Conservation (phyloP, 2,888 invertebrate species). For the Camponotus fellah region DNA sequence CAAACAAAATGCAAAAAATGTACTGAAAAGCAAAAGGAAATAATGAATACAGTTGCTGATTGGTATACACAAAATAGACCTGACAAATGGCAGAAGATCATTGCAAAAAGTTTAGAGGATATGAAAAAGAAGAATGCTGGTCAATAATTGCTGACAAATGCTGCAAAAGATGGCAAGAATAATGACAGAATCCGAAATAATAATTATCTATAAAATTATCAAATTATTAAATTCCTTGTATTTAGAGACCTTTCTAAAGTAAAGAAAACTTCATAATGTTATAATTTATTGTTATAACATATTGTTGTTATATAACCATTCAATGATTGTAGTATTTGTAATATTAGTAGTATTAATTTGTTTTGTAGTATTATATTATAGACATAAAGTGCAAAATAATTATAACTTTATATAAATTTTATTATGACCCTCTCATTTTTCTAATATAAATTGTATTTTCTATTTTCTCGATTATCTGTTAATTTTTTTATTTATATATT, state of each 20-base stretch:
- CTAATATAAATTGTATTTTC: too few relatives aligned
- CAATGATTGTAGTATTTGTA: background rate
- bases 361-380: background rate
- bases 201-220: slow-evolving; percentile 3
- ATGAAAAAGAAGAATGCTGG: slow-evolving; percentile 2
- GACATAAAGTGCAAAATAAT: too few relatives aligned
- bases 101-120: background rate
- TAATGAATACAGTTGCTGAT: background rate
- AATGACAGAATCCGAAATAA: background rate
- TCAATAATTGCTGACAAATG: background rate
- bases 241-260: background rate
- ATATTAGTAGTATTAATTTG: background rate
- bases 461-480: too few relatives aligned
- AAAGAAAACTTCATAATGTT: background rate
- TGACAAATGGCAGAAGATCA: background rate
- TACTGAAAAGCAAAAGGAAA: slow-evolving; percentile 32
- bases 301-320: background rate
- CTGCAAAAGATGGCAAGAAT: background rate
- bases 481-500: too few relatives aligned
- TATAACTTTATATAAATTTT: too few relatives aligned
- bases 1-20: slow-evolving; percentile 10
- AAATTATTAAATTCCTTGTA: background rate
- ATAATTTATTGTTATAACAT: background rate
- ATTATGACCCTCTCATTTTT: too few relatives aligned
- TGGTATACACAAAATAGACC: slow-evolving; percentile 22